Conservation (phyloP, 2,797 vertebrate genomes). For the Sebastes hubbsi region DNA sequence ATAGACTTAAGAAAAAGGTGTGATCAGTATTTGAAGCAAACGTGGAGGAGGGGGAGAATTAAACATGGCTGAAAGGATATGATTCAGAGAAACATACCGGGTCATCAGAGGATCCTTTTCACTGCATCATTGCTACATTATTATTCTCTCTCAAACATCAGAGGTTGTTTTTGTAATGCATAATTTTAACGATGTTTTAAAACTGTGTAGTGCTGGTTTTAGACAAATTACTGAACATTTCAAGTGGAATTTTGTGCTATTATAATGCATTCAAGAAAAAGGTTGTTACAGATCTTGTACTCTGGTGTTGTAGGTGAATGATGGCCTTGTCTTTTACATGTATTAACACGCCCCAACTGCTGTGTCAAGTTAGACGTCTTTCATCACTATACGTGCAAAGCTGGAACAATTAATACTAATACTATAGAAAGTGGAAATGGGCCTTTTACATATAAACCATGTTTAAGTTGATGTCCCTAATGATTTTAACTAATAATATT, state of each 20-base stretch:
- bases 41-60: fast-evolving
- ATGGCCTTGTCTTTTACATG: neutral
- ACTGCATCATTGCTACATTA: neutral
- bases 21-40: neutral
- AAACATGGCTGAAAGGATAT: neutral
- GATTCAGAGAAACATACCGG: neutral
- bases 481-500: neutral
- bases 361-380: neutral
- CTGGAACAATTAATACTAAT: neutral
- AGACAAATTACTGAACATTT: neutral
- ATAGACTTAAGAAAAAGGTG: neutral
- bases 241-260: no score
- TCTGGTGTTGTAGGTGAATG: neutral
- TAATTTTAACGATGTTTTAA: neutral
- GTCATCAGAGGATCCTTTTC: conserved; percentile 3
- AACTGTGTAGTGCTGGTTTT: neutral
- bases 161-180: neutral
- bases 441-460: neutral
- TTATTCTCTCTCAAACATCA: conserved; percentile 2
- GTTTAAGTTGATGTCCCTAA: neutral
- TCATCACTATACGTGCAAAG: neutral
- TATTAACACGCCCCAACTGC: neutral
- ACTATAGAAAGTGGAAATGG: neutral
- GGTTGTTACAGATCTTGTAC: neutral
- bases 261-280: neutral